Base-by-base conservation (phyloP, 2,113 vertebrate species). In the Azemiops feae region DNA sequence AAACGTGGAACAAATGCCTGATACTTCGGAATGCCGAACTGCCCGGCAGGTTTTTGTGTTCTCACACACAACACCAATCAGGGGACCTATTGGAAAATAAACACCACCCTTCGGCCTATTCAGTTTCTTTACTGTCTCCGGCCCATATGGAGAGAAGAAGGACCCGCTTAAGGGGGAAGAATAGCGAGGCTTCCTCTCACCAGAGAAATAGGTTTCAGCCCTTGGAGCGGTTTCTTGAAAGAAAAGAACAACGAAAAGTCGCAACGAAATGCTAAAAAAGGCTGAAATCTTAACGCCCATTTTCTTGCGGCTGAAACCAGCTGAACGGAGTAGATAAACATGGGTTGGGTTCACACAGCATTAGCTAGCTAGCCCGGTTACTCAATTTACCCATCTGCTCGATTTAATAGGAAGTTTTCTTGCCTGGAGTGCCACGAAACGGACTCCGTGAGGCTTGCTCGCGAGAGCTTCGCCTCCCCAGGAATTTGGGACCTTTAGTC, bases 1-100 rank as follows among this genome's bases (percentile, higher is more conserved):
- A 95, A 95, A 95, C 94, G 95, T 97, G 97, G 95, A 95, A 97
- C 97, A 98, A 97, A 98, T 98, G 98, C 97, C 95, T 94, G 96
- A 92, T 97, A 96, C 97, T 97, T 97, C 97, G 97, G 97, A 97
- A 97, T 97, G 97, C 97, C 95, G 96, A 96, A 92, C 89, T 94
- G 95, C 93, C 95, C 93, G 94, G 93, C 96, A 92, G 93, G 54
- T 34, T 50, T 81, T 25, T 5, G 54, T 23, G 69, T 60, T 58
- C 88, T 6, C 34, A 27, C 45, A 27, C 47, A 30, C 86, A 18
- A 39, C 45, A 27, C 16, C 52, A 39, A 12, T 23, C 45, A 30
- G 9, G 60, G 54, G 91, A 27, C 64, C 20, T 55, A 7, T 39
- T 87, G 45, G 54, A 54, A 47, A 86, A 57, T 43, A 47, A 43